Evolutionary conservation across 1,140 invertebrate species (phyloP).

Genomic region (Camponotus pennsylvanicus): DNA sequence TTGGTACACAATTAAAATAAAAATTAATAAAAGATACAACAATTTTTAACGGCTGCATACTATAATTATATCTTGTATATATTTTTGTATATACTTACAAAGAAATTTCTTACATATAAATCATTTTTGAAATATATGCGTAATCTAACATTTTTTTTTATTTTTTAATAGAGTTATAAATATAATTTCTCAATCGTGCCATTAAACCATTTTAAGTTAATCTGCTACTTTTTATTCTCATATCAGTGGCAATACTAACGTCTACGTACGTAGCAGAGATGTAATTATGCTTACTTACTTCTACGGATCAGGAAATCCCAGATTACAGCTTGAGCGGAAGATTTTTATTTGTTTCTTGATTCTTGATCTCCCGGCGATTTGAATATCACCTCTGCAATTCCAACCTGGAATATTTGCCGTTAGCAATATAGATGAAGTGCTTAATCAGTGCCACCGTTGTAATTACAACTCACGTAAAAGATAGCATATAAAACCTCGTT

Average conservation of each 20-base stretch:
- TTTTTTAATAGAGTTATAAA: neutral
- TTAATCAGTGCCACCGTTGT: conserved; percentile 42
- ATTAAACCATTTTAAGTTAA: neutral
- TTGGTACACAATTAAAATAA: too few species aligned
- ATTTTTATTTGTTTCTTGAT: conserved; percentile 12
- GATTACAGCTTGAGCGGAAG: neutral
- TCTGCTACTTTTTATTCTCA: neutral
- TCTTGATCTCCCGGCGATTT: neutral
- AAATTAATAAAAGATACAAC: too few species aligned
- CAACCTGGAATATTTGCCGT: conserved; percentile 20
- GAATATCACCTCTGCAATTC: conserved; percentile 2
- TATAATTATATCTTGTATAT: too few species aligned
- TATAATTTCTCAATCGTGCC: neutral
- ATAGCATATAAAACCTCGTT: neutral
- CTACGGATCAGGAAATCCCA: neutral
- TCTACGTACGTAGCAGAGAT: neutral
- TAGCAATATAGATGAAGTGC: conserved; percentile 30
- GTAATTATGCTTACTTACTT: neutral
- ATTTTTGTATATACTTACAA: too few species aligned
- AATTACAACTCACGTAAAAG: conserved; percentile 35
- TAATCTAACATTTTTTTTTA: neutral
- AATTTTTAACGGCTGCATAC: too few species aligned
- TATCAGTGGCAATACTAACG: neutral
- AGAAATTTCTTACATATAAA: neutral
- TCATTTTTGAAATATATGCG: neutral